Evolutionary conservation across 2,797 vertebrate genomes (phyloP).

Genomic region (Borostomias antarcticus): DNA sequence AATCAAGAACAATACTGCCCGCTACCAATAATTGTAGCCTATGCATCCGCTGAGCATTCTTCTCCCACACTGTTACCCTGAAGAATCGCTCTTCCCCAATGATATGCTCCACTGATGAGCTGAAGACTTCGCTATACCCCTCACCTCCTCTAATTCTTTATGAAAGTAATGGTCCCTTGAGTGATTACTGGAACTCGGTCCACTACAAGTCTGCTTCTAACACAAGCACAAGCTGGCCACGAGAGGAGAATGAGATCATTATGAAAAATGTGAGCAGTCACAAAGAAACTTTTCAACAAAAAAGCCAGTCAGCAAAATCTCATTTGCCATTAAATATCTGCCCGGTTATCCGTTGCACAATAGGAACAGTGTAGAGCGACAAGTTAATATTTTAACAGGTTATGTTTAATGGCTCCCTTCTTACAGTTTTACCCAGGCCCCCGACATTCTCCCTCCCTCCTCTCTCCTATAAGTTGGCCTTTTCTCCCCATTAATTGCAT

Average conservation of each 20-base stretch:
- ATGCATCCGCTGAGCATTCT: too few species aligned
- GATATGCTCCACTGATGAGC: too few species aligned
- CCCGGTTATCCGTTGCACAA: not conserved
- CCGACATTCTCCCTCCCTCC: not conserved
- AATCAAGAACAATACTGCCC: not conserved
- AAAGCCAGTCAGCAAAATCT: not conserved
- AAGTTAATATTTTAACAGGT: not conserved
- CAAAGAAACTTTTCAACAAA: not conserved
- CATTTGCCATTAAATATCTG: not conserved
- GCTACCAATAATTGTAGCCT: too few species aligned
- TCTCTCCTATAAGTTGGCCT: not conserved
- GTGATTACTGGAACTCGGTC: conserved; percentile 39
- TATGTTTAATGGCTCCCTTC: not conserved
- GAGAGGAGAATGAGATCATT: conserved; percentile 53
- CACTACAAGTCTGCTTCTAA: conserved; percentile 51
- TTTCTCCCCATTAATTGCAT: not conserved
- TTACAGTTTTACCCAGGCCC: not conserved
- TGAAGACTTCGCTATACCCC: conserved; percentile 17
- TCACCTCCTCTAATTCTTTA: conserved; percentile 32
- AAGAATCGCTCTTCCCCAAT: too few species aligned
- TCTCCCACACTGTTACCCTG: too few species aligned
- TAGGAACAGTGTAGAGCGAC: not conserved
- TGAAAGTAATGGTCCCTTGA: conserved; percentile 40
- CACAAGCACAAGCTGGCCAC: conserved; percentile 46
- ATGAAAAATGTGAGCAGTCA: conserved; percentile 19